These are phyloP conservation scores for Diadophis punctatus DNA, from an alignment of 2,113 vertebrate species.

Conservation along the genomic window DNA sequence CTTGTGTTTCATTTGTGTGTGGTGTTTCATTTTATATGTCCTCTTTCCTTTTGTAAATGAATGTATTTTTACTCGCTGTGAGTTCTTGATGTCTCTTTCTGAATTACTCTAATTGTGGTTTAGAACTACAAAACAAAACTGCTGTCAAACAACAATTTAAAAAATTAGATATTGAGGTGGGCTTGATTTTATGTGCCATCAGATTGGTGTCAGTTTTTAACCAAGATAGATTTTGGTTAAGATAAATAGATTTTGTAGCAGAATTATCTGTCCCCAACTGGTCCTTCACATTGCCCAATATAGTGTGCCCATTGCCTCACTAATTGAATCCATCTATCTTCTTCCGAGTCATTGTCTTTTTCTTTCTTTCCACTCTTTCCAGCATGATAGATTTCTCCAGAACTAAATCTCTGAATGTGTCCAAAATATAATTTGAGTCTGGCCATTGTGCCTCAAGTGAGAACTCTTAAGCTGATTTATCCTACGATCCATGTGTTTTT, in stretches of 20 bases:
- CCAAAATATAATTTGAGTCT: not conserved
- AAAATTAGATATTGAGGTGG: not conserved
- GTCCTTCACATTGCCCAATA: not conserved
- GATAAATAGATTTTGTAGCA: not conserved
- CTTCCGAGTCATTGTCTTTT: not conserved
- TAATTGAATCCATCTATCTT: not conserved
- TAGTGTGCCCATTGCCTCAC: not conserved
- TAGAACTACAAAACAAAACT: not conserved
- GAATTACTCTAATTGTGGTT: not conserved
- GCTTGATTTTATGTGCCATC: not conserved
- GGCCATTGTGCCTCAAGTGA: not conserved
- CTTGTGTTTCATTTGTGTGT: too few relatives aligned
- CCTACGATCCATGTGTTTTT: not conserved
- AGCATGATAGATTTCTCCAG: not conserved
- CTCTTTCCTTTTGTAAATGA: not conserved
- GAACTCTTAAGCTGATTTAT: not conserved
- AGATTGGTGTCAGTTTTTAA: not conserved
- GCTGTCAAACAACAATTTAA: not conserved
- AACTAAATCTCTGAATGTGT: not conserved
- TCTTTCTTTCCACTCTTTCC: not conserved
- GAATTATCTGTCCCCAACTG: not conserved
- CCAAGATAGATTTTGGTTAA: not conserved
- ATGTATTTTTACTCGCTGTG: not conserved
- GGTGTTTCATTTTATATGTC: not conserved
- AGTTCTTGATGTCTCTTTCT: not conserved